Percentiles rank a stretch among this genome's conserved stretches.
Evolutionary conservation across 2,113 vertebrate species (phyloP).

Genomic region (Eulemur rufifrons): DNA sequence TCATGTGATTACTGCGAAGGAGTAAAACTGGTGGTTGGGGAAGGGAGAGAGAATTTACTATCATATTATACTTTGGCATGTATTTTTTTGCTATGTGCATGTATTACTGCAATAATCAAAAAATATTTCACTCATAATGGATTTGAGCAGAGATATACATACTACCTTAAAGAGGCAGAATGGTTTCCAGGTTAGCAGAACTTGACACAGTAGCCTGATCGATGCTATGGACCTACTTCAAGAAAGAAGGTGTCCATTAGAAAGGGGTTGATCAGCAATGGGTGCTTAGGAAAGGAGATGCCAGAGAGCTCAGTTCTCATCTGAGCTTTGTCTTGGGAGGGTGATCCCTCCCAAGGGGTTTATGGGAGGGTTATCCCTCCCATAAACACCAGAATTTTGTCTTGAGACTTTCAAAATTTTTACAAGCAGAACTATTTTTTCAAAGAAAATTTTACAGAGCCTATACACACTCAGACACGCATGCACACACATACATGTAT

Average conservation of each 20-base stretch:
- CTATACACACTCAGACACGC: too few species aligned
- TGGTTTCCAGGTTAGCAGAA: not conserved
- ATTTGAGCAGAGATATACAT: not conserved
- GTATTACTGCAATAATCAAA: not conserved
- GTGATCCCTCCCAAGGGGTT: not conserved
- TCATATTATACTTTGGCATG: not conserved
- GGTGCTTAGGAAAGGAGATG: not conserved
- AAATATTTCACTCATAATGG: not conserved
- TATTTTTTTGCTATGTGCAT: not conserved
- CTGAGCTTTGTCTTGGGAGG: not conserved
- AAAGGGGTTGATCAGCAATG: not conserved
- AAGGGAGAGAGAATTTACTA: not conserved
- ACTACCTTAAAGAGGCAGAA: not conserved
- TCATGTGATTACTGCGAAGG: not conserved
- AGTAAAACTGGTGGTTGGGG: not conserved
- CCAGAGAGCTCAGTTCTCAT: not conserved
- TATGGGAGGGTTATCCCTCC: too few species aligned
- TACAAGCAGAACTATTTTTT: not conserved
- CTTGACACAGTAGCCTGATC: not conserved
- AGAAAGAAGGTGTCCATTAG: not conserved
- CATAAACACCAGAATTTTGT: not conserved
- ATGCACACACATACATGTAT: not conserved
- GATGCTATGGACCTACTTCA: not conserved
- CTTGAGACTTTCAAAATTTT: not conserved
- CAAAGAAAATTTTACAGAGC: too few species aligned